phyloP scores from a whole-genome alignment of 2,888 invertebrate species.

The Autographa gamma region DNA sequence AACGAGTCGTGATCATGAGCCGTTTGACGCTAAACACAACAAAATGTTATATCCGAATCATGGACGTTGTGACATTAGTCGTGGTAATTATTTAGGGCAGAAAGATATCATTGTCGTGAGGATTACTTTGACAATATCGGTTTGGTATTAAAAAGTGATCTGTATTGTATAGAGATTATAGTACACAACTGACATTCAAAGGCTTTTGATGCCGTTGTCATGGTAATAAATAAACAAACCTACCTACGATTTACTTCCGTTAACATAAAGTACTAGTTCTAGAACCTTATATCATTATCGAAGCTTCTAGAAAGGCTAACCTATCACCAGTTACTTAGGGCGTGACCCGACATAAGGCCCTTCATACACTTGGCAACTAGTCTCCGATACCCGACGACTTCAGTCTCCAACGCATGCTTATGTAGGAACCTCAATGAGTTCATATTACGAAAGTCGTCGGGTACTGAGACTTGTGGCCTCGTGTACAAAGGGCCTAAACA shows the following conservation, averaged over 20 bases:
- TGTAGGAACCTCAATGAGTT: not conserved
- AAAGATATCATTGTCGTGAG: conserved; percentile 18
- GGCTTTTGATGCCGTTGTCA: not conserved
- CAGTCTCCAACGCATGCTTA: not conserved
- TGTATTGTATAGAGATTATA: not conserved
- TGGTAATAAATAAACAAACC: not conserved
- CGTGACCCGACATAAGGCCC: conserved; percentile 27
- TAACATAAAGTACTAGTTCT: not conserved
- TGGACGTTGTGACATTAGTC: conserved; percentile 49
- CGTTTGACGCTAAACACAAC: conserved; percentile 50
- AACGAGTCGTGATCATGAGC: conserved; percentile 66
- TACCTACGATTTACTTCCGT: not conserved
- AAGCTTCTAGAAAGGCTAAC: conserved; percentile 16
- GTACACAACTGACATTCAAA: not conserved
- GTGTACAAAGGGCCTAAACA: not conserved
- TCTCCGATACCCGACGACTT: not conserved
- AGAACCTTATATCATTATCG: not conserved
- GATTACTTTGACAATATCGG: conserved; percentile 1
- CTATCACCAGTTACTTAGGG: conserved; percentile 10
- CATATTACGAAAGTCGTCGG: not conserved
- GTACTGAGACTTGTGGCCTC: no score
- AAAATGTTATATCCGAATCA: conserved; percentile 46
- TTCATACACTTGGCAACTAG: not conserved
- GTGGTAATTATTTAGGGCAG: conserved; percentile 55
- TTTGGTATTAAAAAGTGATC: conserved; percentile 8